Base-by-base conservation (phyloP, 2,113 vertebrate genomes). In the Lophotis ruficrista region DNA sequence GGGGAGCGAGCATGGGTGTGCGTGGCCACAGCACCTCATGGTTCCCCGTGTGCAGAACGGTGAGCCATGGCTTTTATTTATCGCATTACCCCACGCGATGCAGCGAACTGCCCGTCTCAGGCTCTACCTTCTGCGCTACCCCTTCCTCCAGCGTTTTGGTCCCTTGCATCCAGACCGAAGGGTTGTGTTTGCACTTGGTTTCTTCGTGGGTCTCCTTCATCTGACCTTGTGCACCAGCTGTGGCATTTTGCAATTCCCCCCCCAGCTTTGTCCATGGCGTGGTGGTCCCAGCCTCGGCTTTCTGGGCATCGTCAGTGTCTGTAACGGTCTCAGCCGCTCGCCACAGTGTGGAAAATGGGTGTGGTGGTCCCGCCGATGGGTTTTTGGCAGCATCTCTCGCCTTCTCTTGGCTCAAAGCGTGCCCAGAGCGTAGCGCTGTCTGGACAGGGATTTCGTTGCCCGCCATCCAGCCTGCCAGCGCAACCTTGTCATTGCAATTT, bases 401-500 rank as follows among this genome's bases (percentile, higher is more conserved):
- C 79, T 71, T 54, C 58, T 30, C 31, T 65, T 31, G 62, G 71
- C 91, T 92, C 83, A 47, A 22, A 76, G 75, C n/a, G 73, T 53
- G 61, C 83, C 91, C 3, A 0, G 51, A 94, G 50, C 6, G 0
- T 6, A 87, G 68, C 66, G 2, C 81, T 90, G 93, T 91, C 93
- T 80, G 90, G 72, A 79, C 65, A 60, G 88, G 65, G 85, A 82
- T 93, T 92, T 90, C 69, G 3, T 83, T 72, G 58, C 76, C 77
- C 5, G 2, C 68, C 85, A 14, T 81, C 51, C 89, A 37, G 95
- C 66, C 92, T 83, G 87, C 89, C 93, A 90, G 88, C 5, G 0
- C 76, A 76, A 48, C 91, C 96, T 84, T 87, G 90, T 90, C 85
- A 87, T 41, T 78, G 91, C 90, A 6, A 84, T 96, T 93, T 93